Evolutionary conservation across 2,888 invertebrate species (phyloP).

Genomic region (Drosophila hawaiiensis): DNA sequence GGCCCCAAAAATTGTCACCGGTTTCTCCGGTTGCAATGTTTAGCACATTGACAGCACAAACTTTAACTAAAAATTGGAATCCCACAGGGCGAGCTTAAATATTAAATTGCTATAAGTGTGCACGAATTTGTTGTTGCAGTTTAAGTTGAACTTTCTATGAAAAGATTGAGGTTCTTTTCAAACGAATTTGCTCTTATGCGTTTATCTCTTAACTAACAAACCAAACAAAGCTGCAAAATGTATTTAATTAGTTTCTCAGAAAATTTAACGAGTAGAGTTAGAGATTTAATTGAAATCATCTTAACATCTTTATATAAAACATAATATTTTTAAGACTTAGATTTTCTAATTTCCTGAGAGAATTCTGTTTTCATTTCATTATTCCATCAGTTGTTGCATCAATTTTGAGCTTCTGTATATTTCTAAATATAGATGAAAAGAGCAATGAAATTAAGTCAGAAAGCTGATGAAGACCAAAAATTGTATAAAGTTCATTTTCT

Average conservation of each 20-base stretch:
- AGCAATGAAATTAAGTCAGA: not conserved
- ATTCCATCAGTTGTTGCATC: not conserved
- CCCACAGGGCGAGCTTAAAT: conserved; percentile 14
- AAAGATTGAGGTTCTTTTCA: conserved; percentile 4
- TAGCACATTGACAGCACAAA: conserved; percentile 75
- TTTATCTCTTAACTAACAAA: not conserved
- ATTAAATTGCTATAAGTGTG: conserved; percentile 39
- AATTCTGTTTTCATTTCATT: conserved; percentile 3
- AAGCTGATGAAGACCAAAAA: not conserved
- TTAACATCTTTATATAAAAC: not conserved
- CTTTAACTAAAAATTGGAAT: conserved; percentile 65
- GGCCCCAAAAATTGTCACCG: conserved; percentile 75
- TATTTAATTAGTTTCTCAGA: conserved; percentile 25
- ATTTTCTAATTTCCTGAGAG: not conserved
- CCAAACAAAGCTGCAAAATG: not conserved
- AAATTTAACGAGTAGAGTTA: not conserved
- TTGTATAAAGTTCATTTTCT: not conserved
- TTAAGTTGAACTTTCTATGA: not conserved
- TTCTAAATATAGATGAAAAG: not conserved
- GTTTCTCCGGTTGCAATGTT: conserved; percentile 65
- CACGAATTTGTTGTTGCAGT: conserved; percentile 3
- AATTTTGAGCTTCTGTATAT: not conserved
- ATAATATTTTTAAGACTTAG: not conserved
- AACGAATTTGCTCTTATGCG: not conserved
- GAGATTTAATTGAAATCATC: conserved; percentile 3